Evolutionary conservation across 2,888 invertebrate genomes (phyloP).

Genomic region (Amorpha juglandis): DNA sequence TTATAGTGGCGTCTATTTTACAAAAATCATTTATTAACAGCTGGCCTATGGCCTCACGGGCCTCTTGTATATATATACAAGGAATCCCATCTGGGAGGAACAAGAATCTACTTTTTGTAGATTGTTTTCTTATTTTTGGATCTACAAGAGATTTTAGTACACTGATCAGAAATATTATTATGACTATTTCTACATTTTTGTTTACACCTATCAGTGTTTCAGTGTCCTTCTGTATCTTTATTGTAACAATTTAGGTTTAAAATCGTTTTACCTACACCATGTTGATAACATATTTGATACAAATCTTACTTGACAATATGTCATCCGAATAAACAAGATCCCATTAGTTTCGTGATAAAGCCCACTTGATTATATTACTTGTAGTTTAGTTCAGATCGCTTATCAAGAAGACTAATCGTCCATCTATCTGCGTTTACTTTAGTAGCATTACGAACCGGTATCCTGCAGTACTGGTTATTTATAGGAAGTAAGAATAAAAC

Average conservation of each 20-base stretch:
- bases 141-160: too few species aligned
- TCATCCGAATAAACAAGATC: constrained; percentile 35
- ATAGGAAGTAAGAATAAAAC: constrained; percentile 64
- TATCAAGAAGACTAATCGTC: constrained; percentile 68
- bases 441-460: constrained; percentile 59
- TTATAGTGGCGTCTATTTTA: neutral
- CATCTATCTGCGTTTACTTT: constrained; percentile 58
- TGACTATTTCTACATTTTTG: too few species aligned
- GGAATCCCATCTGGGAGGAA: too few species aligned
- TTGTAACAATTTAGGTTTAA: neutral
- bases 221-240: neutral
- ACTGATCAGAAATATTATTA: too few species aligned
- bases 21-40: neutral
- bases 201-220: neutral
- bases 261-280: constrained; percentile 3
- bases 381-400: constrained; percentile 53
- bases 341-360: constrained; percentile 43
- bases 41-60: too few species aligned
- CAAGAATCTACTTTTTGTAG: too few species aligned
- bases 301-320: constrained; percentile 42
- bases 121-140: too few species aligned
- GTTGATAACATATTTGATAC: constrained; percentile 26
- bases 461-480: constrained; percentile 45
- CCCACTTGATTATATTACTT: constrained; percentile 43
- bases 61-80: too few species aligned